Evolutionary conservation across 1,140 invertebrate genomes (phyloP), one percentile per base, ranked within the genome.

Genomic region (Cyclina sinensis): DNA sequence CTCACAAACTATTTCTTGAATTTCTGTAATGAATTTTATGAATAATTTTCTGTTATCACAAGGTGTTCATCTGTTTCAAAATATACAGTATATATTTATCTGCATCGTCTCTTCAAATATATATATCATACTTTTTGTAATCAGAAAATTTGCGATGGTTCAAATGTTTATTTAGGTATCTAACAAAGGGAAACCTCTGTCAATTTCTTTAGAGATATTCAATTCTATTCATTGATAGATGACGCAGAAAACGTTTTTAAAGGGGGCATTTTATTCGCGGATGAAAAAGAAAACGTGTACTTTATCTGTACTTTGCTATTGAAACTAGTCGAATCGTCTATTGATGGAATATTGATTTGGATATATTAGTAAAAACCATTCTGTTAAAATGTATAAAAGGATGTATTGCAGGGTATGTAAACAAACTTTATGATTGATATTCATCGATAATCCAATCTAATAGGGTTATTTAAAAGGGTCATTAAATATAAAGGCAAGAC

Each of bases 271-370:
- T 62, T 11, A 62, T 27, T 27, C 24, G 57, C 27, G 27, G 24
- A 27, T 62, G 57, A 27, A 62, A 62, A 62, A 24, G 24, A 4
- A 27, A 62, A 62, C 43, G 14, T 14, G 43, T 43, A 43, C 43
- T 43, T n/a, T n/a, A n/a, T n/a, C n/a, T n/a, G n/a, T n/a, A n/a
- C n/a, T n/a, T n/a, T n/a, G n/a, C n/a, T n/a, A 27, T 62, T 27
- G 57, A 27, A 27, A 62, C n/a, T 18, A n/a, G 51, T 54, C 3
- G 21, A 54, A 54, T 27, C 57, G 27, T 62, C 24, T 62, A 62
- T 62, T 62, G 57, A 62, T 62, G 57, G 27, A 62, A 62, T 62
- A 62, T 62, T 62, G 57, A 62, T 62, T 62, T 62, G 24, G n/a
- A 62, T 62, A 62, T 27, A 24, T 4, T 43, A 43, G 43, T n/a